Conservation (phyloP, 1,140 invertebrate species). For the Drosophila neocordata region DNA sequence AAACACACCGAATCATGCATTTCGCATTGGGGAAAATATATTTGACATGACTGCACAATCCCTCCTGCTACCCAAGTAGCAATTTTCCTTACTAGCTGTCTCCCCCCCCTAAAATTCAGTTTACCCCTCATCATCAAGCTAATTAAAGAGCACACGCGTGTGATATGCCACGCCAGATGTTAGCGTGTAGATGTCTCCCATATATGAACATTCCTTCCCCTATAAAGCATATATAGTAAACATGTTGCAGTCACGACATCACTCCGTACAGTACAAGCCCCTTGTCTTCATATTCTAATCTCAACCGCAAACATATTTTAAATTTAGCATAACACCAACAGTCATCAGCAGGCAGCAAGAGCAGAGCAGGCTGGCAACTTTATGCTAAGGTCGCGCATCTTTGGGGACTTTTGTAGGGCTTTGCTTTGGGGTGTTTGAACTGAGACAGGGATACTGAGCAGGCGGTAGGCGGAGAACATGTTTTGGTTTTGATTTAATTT, state of each 20-base stretch:
- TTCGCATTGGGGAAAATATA: conserved; percentile 4
- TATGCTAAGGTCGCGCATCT: conserved; percentile 21
- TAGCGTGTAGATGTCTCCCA: conserved; percentile 19
- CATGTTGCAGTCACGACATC: conserved; percentile 5
- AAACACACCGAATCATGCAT: conserved; percentile 9
- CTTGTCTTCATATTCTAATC: conserved; percentile 15
- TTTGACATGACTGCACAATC: not conserved
- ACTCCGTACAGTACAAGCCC: not conserved
- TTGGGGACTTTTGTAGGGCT: conserved; percentile 1
- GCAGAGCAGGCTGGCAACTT: conserved; percentile 6
- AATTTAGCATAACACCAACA: conserved; percentile 25
- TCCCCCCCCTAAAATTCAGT: not conserved
- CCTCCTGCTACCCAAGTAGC: no score
- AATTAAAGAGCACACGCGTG: conserved; percentile 22
- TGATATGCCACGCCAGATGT: conserved; percentile 31
- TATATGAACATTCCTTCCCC: not conserved
- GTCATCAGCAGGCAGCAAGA: not conserved
- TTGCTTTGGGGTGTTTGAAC: conserved; percentile 22
- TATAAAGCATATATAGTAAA: not conserved
- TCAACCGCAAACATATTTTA: conserved; percentile 22
- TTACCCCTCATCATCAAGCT: conserved; percentile 1
- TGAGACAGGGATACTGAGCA: not conserved
- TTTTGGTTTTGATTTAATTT: conserved; percentile 23
- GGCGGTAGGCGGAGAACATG: not conserved
- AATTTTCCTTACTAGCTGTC: no score